These are phyloP conservation scores for Pseudomyrmex gracilis DNA, from an alignment of 1,140 invertebrate genomes.

Conservation along the genomic window DNA sequence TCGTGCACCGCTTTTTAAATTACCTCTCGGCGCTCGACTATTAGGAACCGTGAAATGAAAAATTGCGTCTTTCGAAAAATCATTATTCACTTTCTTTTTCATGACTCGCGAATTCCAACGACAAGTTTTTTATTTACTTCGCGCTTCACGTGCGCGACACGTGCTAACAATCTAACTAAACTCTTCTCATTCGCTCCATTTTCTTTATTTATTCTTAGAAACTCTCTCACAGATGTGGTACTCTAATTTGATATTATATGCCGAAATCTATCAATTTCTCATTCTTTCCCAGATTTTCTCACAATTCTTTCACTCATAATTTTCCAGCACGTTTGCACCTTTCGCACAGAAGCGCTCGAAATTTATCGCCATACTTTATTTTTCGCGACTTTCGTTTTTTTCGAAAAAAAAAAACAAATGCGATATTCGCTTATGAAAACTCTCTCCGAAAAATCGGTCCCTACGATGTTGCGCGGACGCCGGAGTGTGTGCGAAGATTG, in stretches of 20 bases:
- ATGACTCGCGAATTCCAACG: slow-evolving; percentile 17
- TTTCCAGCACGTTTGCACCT: slow-evolving; percentile 36
- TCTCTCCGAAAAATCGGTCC: slow-evolving; percentile 27
- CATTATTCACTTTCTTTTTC: background rate
- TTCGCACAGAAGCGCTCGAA: slow-evolving; percentile 17
- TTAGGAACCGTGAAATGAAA: slow-evolving; percentile 72
- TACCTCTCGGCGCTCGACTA: slow-evolving; percentile 58
- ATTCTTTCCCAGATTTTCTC: slow-evolving; percentile 5
- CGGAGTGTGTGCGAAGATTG: slow-evolving; percentile 76
- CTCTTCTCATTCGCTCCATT: slow-evolving; percentile 31
- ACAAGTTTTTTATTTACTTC: slow-evolving; percentile 5
- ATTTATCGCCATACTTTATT: slow-evolving; percentile 9
- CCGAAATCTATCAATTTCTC: slow-evolving; percentile 8
- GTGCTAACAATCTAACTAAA: slow-evolving; percentile 53
- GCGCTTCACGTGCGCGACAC: slow-evolving; percentile 37
- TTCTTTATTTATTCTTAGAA: slow-evolving; percentile 5
- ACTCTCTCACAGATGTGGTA: background rate
- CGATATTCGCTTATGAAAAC: background rate
- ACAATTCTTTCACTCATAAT: background rate
- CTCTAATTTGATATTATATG: slow-evolving; percentile 1
- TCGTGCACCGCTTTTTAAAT: slow-evolving; percentile 60
- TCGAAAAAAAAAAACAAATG: slow-evolving; percentile 19
- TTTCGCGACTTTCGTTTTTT: background rate
- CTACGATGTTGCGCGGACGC: slow-evolving; percentile 65
- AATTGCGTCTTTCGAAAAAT: slow-evolving; percentile 46